Conservation (phyloP, 2,113 vertebrate genomes). For the Eidolon helvum region DNA sequence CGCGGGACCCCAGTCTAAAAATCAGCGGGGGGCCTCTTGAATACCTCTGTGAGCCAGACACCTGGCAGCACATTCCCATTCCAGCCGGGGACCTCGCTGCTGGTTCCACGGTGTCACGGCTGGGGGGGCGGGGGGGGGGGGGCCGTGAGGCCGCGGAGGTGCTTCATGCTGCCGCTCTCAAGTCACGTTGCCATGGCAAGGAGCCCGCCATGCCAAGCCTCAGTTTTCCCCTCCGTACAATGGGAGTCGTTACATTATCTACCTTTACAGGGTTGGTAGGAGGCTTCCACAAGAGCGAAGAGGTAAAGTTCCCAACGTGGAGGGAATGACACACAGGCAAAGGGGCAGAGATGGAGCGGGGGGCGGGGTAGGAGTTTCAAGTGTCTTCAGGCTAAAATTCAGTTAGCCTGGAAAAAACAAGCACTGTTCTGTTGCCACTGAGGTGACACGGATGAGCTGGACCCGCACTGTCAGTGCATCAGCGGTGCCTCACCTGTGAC, state of each 20-base stretch:
- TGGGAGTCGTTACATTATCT: not conserved
- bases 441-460: not conserved
- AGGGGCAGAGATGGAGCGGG: not conserved
- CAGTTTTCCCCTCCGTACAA: not conserved
- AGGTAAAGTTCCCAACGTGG: not conserved
- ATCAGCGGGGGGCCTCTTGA: not conserved
- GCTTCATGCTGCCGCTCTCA: fast-evolving
- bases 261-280: not conserved
- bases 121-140: too few relatives aligned
- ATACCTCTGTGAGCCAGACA: not conserved
- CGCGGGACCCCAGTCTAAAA: not conserved
- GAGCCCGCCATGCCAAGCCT: not conserved
- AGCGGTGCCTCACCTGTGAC: fast-evolving
- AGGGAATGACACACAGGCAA: fast-evolving
- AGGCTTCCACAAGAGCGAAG: not conserved
- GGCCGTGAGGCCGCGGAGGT: too few relatives aligned
- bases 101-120: not conserved
- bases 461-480: fast-evolving
- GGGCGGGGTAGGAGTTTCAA: not conserved
- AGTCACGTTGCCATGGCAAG: not conserved
- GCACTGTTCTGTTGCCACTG: not conserved
- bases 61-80: not conserved
- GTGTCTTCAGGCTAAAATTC: not conserved
- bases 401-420: not conserved
- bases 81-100: not conserved